phyloP scores from a whole-genome alignment of 2,113 vertebrate genomes.

The Dromas ardeola region DNA sequence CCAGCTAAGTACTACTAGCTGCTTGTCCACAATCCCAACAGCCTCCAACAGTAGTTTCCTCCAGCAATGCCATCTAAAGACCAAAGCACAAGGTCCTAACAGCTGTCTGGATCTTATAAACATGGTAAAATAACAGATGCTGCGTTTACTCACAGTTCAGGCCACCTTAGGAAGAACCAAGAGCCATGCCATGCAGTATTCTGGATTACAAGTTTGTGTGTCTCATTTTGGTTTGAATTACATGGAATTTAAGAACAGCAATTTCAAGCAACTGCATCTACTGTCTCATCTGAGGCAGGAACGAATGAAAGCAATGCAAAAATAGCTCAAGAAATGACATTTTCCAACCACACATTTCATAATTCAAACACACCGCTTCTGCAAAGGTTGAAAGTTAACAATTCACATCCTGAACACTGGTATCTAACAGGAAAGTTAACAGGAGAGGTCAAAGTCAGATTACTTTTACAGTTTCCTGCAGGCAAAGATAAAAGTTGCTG shows the following conservation, averaged over 20 bases:
- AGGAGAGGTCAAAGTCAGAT: constrained; percentile 20
- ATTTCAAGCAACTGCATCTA: neutral
- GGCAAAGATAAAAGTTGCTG: neutral
- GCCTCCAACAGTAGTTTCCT: neutral
- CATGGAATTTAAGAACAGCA: neutral
- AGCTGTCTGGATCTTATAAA: neutral
- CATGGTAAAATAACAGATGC: neutral
- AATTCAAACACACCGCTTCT: neutral
- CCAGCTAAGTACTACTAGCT: neutral
- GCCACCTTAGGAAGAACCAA: neutral
- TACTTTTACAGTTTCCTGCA: neutral
- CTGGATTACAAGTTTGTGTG: neutral
- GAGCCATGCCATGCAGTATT: neutral
- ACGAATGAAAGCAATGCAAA: neutral
- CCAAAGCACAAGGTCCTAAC: neutral
- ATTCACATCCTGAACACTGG: neutral
- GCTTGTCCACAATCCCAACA: neutral
- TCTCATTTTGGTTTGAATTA: neutral
- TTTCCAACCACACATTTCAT: neutral
- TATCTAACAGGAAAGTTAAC: neutral
- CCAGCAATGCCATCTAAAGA: neutral
- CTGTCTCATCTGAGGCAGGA: neutral
- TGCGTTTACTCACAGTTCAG: neutral
- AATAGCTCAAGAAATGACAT: neutral
- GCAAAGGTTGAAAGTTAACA: constrained; percentile 4